Evolutionary conservation across 2,113 vertebrate species (phyloP), one percentile per base, ranked within the genome.

Genomic region (Pangasianodon hypophthalmus): DNA sequence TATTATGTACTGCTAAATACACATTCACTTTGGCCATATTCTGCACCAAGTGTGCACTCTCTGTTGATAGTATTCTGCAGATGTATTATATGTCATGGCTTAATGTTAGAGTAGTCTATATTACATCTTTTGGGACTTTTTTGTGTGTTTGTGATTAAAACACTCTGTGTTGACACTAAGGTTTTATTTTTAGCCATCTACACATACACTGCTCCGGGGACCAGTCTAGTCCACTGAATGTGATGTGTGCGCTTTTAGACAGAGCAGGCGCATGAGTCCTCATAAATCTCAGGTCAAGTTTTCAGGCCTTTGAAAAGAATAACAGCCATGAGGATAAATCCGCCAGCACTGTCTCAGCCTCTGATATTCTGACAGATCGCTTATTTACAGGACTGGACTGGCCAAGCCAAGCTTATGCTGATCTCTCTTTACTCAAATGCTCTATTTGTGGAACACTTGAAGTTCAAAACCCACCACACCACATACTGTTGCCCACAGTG

Each of bases 341-440:
- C 21, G 71, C 85, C 50, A 85, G 64, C 75, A 64, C 52, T 44
- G 52, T 46, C 50, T 88, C 62, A 73, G 24, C 29, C 1, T 89
- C 62, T 89, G 84, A 77, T 89, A 80, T 13, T 24, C 79, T 88
- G 87, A 75, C 81, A 89, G 84, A 85, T 87, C 64, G 73, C 79
- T 88, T 90, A 89, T 90, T 91, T 91, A 83, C 69, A 88, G 83
- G 86, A 62, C 88, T 64, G 44, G 48, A 88, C 44, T 58, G 52
- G 56, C 56, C 46, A 16, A 24, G 54, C 58, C 48, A 85, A 77
- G 32, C 56, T 64, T 21, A 50, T 6, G 48, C 7, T 83, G 50
- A 85, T 48, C 48, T 85, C 58, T 67, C 26, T 71, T 52, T 54
- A 71, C 52, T 90, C n/a, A 52, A 64, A 46, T 10, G 24, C 46